Conservation (phyloP, 2,888 invertebrate species). For the Pyralis farinalis region DNA sequence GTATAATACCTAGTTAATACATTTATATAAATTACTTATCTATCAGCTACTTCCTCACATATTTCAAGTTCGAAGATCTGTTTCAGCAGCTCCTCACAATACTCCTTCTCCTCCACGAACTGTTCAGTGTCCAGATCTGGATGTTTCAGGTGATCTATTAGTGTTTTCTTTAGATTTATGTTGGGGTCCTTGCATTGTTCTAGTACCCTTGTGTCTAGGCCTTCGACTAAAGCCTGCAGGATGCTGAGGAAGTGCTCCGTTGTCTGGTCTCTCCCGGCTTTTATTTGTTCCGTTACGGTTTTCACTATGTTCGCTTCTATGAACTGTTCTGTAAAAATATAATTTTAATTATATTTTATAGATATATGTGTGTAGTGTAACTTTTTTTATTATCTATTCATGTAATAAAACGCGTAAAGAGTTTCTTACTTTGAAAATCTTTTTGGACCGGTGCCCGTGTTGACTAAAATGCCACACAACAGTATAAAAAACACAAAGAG, state of each 20-base stretch:
- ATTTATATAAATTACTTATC: too few relatives aligned
- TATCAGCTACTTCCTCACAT: conserved; percentile 42
- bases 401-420: too few relatives aligned
- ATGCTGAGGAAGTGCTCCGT: conserved; percentile 56
- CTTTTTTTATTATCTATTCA: too few relatives aligned
- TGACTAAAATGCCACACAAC: too few relatives aligned
- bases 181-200: conserved; percentile 38
- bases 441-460: too few relatives aligned
- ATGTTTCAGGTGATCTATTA: conserved; percentile 37
- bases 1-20: too few relatives aligned
- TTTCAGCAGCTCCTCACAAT: conserved; percentile 25
- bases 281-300: conserved; percentile 37
- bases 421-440: too few relatives aligned
- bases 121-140: conserved; percentile 40
- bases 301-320: conserved; percentile 42
- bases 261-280: conserved; percentile 34
- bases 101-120: conserved; percentile 52
- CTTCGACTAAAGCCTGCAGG: conserved; percentile 36
- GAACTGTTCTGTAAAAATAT: conserved; percentile 48
- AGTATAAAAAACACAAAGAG: too few relatives aligned
- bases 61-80: conserved; percentile 15
- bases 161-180: conserved; percentile 31
- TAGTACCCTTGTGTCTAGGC: conserved; percentile 30
- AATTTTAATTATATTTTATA: too few relatives aligned
- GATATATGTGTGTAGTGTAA: too few relatives aligned